phyloP scores from a whole-genome alignment of 1,140 invertebrate species.

The Gryllus bimaculatus region DNA sequence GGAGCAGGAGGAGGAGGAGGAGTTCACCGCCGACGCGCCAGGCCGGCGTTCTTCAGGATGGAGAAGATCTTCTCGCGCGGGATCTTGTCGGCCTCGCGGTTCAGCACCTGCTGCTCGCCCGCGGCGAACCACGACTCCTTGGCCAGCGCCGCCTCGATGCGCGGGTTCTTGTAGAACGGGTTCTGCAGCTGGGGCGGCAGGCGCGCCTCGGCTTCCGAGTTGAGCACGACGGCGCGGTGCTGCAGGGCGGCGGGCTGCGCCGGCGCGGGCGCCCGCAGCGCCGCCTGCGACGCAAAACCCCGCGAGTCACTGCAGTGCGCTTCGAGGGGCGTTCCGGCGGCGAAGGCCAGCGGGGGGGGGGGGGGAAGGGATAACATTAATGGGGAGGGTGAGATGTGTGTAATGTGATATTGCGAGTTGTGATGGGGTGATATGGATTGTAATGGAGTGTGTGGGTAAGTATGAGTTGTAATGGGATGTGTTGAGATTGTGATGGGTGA shows the following conservation, averaged over 20 bases:
- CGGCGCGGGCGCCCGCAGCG: no score
- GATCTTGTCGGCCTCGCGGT: conserved; percentile 69
- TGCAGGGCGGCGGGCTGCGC: conserved; percentile 22
- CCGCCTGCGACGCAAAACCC: no score
- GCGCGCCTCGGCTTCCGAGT: conserved; percentile 45
- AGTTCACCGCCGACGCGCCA: conserved; percentile 27
- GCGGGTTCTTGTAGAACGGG: conserved; percentile 66
- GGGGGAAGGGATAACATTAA: no score
- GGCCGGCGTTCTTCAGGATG: conserved; percentile 59
- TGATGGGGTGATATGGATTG: no score
- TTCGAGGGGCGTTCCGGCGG: no score
- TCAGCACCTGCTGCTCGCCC: conserved; percentile 42
- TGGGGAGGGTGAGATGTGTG: no score
- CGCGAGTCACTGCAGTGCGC: no score
- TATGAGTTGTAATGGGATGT: no score
- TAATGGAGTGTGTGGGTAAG: no score
- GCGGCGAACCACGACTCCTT: conserved; percentile 60
- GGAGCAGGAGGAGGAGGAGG: not conserved
- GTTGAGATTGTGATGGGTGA: no score
- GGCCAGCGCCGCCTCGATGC: conserved; percentile 55
- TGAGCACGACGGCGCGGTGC: conserved; percentile 49
- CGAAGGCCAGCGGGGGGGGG: no score
- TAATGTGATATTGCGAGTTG: no score
- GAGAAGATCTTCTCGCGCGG: conserved; percentile 61
- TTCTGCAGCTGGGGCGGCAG: conserved; percentile 52